Base-by-base conservation (phyloP, 2,797 vertebrate species). In the Sebastes glaucus region DNA sequence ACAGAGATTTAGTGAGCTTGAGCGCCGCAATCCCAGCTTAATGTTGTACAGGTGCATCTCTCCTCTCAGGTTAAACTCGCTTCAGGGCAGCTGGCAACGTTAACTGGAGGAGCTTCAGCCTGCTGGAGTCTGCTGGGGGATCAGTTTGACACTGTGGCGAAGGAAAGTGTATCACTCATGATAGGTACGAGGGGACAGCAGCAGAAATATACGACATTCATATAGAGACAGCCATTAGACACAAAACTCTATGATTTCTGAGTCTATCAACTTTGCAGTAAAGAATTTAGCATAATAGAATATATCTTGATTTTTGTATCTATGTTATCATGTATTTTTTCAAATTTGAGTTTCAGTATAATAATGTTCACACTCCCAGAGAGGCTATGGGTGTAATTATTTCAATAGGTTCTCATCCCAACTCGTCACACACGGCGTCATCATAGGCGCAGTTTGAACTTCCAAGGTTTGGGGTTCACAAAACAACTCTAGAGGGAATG, bases 1-100 rank as follows among this genome's bases (percentile, higher is more conserved):
- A 92, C 90, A 90, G 86, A 91, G 93, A 93, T 89, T 93, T 92
- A 91, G 86, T 56, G 85, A 92, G 89, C 83, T 82, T 61, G 74
- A 91, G 81, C 27, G 30, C 69, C 32, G 46, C 79, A 84, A 90
- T 93, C 86, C 84, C 78, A 66, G 88, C 42, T 91, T 92, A 92
- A 81, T 85, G 84, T 87, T 88, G 88, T 87, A 79, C 91, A 88
- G 90, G 91, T 92, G 87, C 83, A 71, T 73, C 69, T 69, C 63
- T 79, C 77, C 83, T 64, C 80, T 61, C 81, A 79, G 85, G 89
- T 85, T 90, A 76, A 91, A 86, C 76, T 84, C 6, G 62, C 91
- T 87, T 87, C 81, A 20, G 80, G 90, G 86, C 85, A 78, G 75
- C 87, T 90, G 90, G 84, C 84, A 81, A 57, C 27, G 11, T 35